Evolutionary conservation across 53 echinoderm and acorn worm species (phyloP), one percentile per base, ranked within the genome.

Genomic region (Mesocentrotus franciscanus): DNA sequence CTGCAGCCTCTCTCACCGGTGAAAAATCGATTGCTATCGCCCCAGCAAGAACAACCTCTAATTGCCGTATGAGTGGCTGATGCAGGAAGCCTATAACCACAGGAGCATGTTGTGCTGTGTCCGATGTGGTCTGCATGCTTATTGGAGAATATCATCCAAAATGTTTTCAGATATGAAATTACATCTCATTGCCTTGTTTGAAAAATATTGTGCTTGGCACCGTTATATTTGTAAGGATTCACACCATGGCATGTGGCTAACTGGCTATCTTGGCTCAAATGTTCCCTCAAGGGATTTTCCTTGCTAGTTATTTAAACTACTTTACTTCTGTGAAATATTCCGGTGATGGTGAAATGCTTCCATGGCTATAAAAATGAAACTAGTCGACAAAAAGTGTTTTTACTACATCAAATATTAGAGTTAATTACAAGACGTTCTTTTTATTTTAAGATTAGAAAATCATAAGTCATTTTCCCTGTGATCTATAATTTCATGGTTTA

Each of bases 101-200:
- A 81, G 81, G 81, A 81, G 81, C 81, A 81, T 81, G 81, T 81
- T 81, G 81, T 81, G 78, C 42, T 9, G 14, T 30, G 18, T 81
- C 39, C 30, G 39, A 81, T 81, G 42, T 42, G 36, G 42, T 42
- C 42, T 42, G 9, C 29, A 81, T 17, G 36, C 36, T 81, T 42
- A 81, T 0, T 20, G 81, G 81, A 81, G 76, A 76, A 76, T 30
- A 29, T 81, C 81, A 33, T 22, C 42, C 81, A 81, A 17, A 81
- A 39, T 81, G 81, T 81, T 81, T 42, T 81, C 81, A 42, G 81
- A 81, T 81, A 81, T 81, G 81, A 81, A 81, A 81, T 81, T 81
- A 39, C 81, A 81, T 81, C 36, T 81, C 42, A 18, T 42, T 22
- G 42, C 39, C 7, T 42, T 36, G 42, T 20, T 81, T 22, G 7